phyloP scores from a whole-genome alignment of 1,140 invertebrate genomes.

The Drosophila neocordata region DNA sequence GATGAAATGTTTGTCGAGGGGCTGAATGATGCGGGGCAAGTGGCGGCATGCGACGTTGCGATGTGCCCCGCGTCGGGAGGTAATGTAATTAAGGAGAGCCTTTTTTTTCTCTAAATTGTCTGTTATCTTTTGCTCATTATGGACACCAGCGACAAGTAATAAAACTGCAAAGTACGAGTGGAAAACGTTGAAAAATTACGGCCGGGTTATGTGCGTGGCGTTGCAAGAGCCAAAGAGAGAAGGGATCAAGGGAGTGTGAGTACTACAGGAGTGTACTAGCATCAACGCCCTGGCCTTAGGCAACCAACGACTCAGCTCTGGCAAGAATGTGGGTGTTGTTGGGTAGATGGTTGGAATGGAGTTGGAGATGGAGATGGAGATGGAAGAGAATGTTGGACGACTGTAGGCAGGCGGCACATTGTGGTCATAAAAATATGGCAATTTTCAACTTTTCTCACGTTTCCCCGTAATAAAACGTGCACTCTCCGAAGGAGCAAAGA shows the following conservation, averaged over 20 bases:
- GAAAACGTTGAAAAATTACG: conserved; percentile 64
- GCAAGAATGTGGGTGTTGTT: conserved; percentile 9
- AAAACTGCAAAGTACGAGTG: conserved; percentile 69
- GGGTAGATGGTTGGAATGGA: neutral
- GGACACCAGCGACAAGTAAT: conserved; percentile 70
- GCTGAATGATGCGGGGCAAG: neutral
- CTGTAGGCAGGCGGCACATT: conserved; percentile 51
- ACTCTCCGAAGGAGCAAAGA: conserved; percentile 40
- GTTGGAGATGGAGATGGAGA: neutral
- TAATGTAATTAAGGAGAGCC: conserved; percentile 64
- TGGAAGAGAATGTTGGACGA: neutral
- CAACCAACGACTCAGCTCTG: conserved; percentile 9
- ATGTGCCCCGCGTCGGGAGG: conserved; percentile 16
- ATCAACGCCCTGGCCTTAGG: conserved; percentile 11
- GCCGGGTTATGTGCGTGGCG: conserved; percentile 59
- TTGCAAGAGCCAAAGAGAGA: conserved; percentile 3
- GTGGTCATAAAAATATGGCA: conserved; percentile 69
- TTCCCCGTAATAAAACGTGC: conserved; percentile 64
- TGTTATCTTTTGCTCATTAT: conserved; percentile 71
- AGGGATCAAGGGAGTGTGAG: neutral
- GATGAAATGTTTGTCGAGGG: conserved; percentile 19
- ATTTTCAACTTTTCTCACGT: conserved; percentile 69
- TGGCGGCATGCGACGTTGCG: neutral
- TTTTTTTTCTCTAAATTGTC: conserved; percentile 62
- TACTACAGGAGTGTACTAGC: neutral